These are phyloP conservation scores for Pseudotriccus pelzelni DNA, from an alignment of 2,797 vertebrate genomes.

Conservation along the genomic window DNA sequence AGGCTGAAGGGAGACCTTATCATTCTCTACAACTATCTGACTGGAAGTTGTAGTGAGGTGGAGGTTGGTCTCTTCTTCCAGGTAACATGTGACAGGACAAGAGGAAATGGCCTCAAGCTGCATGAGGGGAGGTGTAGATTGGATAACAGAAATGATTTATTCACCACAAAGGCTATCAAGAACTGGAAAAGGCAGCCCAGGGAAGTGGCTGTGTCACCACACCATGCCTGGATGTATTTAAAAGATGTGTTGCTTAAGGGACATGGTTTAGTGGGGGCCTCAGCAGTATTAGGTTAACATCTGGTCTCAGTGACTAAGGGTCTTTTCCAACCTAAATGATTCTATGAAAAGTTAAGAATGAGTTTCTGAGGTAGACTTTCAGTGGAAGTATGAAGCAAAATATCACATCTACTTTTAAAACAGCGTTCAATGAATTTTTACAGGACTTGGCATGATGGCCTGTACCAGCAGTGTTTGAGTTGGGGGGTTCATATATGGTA, in stretches of 20 bases:
- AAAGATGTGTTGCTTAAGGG: not conserved
- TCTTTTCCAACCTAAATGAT: not conserved
- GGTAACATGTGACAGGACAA: not conserved
- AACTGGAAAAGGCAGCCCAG: not conserved
- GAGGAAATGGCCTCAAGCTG: not conserved
- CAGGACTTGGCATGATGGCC: not conserved
- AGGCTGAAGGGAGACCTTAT: not conserved
- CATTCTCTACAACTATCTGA: not conserved
- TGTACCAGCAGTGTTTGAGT: not conserved
- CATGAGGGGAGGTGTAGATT: not conserved
- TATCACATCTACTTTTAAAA: not conserved
- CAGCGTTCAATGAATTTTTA: not conserved
- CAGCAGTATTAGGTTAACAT: not conserved
- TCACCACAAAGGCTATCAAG: not conserved
- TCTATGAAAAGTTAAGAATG: not conserved
- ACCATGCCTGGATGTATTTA: not conserved
- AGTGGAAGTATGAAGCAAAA: not conserved
- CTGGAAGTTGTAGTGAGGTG: not conserved
- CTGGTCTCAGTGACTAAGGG: not conserved
- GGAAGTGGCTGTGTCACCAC: not conserved
- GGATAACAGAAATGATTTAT: not conserved
- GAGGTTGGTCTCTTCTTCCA: not conserved
- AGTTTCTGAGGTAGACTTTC: not conserved
- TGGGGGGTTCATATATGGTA: not conserved
- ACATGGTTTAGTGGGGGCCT: not conserved